These are phyloP conservation scores for Drosophila murphyi DNA, from an alignment of 1,140 invertebrate genomes.

Conservation along the genomic window DNA sequence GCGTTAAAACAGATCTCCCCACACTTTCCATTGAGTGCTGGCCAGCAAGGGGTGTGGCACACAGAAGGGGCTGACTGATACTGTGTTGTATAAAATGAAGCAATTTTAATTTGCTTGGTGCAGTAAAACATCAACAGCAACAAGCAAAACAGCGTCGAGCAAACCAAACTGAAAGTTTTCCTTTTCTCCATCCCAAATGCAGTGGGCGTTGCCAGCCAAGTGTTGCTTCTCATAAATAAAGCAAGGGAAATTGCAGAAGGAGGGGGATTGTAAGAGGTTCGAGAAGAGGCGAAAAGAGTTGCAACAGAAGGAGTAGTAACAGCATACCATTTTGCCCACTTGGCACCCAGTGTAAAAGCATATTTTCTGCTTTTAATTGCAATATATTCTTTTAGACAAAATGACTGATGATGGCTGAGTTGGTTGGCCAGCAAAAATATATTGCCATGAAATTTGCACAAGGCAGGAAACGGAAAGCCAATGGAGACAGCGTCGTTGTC, in stretches of 20 bases:
- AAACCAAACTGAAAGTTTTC: slow-evolving; percentile 46
- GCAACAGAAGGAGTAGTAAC: slow-evolving; percentile 1
- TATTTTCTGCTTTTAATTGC: slow-evolving; percentile 83
- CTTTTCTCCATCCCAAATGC: slow-evolving; percentile 53
- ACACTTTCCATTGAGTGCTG: slow-evolving; percentile 52
- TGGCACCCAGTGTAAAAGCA: slow-evolving; percentile 68
- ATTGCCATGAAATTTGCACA: slow-evolving; percentile 77
- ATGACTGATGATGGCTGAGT: slow-evolving; percentile 75
- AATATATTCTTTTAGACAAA: slow-evolving; percentile 83
- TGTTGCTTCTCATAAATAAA: slow-evolving; percentile 79
- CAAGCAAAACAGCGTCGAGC: slow-evolving; percentile 41
- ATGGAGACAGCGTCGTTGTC: slow-evolving; percentile 66
- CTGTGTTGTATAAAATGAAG: slow-evolving; percentile 65
- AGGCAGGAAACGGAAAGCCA: slow-evolving; percentile 78
- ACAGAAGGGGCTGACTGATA: slow-evolving; percentile 68
- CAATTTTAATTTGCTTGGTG: slow-evolving; percentile 77
- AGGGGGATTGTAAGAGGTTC: background rate
- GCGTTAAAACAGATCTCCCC: slow-evolving; percentile 54
- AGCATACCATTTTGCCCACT: slow-evolving; percentile 53
- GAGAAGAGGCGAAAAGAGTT: slow-evolving; percentile 10
- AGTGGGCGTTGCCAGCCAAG: slow-evolving; percentile 61
- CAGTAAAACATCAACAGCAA: slow-evolving; percentile 77
- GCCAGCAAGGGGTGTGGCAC: slow-evolving; percentile 23
- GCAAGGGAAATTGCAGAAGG: slow-evolving; percentile 9
- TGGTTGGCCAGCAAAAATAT: slow-evolving; percentile 68